Percentiles rank a stretch among this genome's conserved stretches.
Evolutionary conservation across 2,113 vertebrate genomes (phyloP).

Genomic region (Cervus canadensis): DNA sequence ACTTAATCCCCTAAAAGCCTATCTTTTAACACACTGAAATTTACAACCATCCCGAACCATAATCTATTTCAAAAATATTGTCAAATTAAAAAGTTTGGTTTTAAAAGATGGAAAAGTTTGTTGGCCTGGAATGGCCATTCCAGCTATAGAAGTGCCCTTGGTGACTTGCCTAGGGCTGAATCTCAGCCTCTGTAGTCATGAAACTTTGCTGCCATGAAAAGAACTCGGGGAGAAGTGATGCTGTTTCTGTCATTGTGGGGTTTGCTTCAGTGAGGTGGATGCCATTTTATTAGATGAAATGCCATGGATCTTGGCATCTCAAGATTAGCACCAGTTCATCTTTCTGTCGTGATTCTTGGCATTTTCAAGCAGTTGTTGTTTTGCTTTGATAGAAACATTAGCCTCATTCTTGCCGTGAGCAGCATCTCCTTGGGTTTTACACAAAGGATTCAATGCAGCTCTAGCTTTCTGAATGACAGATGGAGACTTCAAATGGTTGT

Average conservation of each 20-base stretch:
- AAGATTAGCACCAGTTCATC: not conserved
- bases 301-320: not conserved
- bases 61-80: not conserved
- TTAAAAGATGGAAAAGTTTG: constrained; percentile 16
- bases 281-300: not conserved
- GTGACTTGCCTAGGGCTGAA: not conserved
- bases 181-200: not conserved
- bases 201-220: not conserved
- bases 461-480: constrained; percentile 16
- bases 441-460: not conserved
- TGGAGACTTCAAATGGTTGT: not conserved
- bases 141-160: not conserved
- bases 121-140: not conserved
- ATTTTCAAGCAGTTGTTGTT: constrained; percentile 43
- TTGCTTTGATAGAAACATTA: constrained; percentile 11
- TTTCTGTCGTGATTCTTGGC: not conserved
- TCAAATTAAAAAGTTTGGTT: not conserved
- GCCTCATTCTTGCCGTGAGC: not conserved
- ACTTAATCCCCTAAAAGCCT: not conserved
- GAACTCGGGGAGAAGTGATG: not conserved
- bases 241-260: not conserved
- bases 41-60: not conserved
- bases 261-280: not conserved
- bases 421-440: not conserved
- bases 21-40: not conserved